phyloP scores from a whole-genome alignment of 2,888 invertebrate species.

The Drosophila multiciliata region DNA sequence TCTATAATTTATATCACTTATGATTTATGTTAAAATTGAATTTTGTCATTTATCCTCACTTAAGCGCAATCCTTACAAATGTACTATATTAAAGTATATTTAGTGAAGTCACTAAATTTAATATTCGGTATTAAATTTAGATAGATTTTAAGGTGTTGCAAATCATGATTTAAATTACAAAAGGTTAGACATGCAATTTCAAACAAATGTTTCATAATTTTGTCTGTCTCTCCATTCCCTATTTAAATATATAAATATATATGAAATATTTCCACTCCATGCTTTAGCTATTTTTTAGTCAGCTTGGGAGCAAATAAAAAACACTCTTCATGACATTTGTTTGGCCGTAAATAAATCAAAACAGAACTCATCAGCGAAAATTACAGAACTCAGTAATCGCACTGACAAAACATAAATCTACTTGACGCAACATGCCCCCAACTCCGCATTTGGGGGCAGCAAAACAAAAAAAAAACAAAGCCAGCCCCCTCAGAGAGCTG shows the following conservation, averaged over 20 bases:
- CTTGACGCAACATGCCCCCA: conserved; percentile 64
- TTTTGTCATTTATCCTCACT: background rate
- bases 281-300: background rate
- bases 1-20: background rate
- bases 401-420: conserved; percentile 67
- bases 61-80: fast-evolving
- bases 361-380: conserved; percentile 64
- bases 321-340: conserved; percentile 15
- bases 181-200: background rate
- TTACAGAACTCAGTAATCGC: conserved; percentile 35
- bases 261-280: background rate
- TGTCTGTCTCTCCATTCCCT: background rate
- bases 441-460: conserved; percentile 14
- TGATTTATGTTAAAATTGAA: background rate
- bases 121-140: fast-evolving
- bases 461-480: background rate
- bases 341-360: conserved; percentile 61
- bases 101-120: background rate
- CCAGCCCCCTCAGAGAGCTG: conserved; percentile 2
- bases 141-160: background rate
- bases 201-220: background rate
- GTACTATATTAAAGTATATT: background rate
- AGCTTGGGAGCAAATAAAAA: conserved; percentile 8
- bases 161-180: background rate
- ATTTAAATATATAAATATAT: background rate